Evolutionary conservation across 2,797 vertebrate genomes (phyloP).

Genomic region (Presbytis comata): DNA sequence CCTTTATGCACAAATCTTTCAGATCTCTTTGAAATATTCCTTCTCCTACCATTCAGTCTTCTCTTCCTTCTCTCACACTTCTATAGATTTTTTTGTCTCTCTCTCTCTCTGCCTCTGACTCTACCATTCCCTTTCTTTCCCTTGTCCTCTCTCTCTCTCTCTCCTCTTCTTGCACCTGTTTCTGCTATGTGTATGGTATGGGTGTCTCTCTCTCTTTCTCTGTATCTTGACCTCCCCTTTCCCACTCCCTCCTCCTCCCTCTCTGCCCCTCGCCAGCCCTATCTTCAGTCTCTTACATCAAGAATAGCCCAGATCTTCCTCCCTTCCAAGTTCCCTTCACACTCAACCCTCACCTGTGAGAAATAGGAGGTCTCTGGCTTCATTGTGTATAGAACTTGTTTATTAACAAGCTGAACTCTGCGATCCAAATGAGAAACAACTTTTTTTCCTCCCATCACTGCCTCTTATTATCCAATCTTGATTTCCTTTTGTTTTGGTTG

Average conservation of each 20-base stretch:
- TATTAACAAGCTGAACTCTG: neutral
- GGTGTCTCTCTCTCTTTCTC: neutral
- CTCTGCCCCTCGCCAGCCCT: neutral
- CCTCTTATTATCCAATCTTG: too few species aligned
- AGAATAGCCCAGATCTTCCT: neutral
- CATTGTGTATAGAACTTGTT: neutral
- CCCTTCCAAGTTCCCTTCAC: neutral
- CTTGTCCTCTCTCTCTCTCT: neutral
- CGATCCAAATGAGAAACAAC: neutral
- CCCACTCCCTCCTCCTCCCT: too few species aligned
- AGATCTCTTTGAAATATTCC: neutral
- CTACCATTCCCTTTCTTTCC: neutral
- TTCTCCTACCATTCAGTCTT: neutral
- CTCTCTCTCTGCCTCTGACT: neutral
- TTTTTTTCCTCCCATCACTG: neutral
- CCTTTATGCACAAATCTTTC: neutral
- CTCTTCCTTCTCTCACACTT: neutral
- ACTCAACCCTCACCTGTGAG: neutral
- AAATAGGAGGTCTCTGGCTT: neutral
- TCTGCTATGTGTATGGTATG: neutral
- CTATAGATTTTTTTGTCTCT: too few species aligned
- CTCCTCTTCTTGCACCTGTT: too few species aligned
- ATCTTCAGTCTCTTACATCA: neutral
- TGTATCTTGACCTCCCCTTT: neutral
- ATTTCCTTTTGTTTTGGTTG: neutral